phyloP scores from a whole-genome alignment of 2,888 invertebrate genomes.

The Euplagia quadripunctaria region DNA sequence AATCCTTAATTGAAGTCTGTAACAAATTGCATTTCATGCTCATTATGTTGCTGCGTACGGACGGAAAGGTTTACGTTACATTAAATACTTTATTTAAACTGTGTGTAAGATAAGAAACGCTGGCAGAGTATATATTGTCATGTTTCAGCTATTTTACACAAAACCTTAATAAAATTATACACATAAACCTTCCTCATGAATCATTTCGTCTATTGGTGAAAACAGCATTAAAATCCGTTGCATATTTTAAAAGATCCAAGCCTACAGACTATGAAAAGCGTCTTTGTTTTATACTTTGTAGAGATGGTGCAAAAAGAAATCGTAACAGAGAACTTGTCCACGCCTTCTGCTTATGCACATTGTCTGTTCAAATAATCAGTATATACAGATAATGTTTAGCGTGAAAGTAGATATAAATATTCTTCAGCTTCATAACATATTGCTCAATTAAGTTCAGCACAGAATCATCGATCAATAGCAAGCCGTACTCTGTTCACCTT shows the following conservation, averaged over 20 bases:
- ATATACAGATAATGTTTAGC: background rate
- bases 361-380: background rate
- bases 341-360: background rate
- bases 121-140: too few species aligned
- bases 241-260: too few species aligned
- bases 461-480: slow-evolving; percentile 53
- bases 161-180: too few species aligned
- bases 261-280: too few species aligned
- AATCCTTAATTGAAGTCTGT: background rate
- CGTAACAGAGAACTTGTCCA: background rate
- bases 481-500: slow-evolving; percentile 44
- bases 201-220: too few species aligned
- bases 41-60: too few species aligned
- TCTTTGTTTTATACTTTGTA: background rate
- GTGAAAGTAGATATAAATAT: background rate
- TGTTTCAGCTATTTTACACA: too few species aligned
- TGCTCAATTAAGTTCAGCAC: slow-evolving; percentile 50
- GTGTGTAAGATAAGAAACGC: background rate
- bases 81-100: background rate
- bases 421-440: slow-evolving; percentile 34
- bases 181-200: too few species aligned
- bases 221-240: too few species aligned
- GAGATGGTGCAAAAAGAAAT: background rate
- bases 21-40: background rate
- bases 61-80: too few species aligned